Conservation (phyloP, 2,113 vertebrate species). For the Thomomys bottae region DNA sequence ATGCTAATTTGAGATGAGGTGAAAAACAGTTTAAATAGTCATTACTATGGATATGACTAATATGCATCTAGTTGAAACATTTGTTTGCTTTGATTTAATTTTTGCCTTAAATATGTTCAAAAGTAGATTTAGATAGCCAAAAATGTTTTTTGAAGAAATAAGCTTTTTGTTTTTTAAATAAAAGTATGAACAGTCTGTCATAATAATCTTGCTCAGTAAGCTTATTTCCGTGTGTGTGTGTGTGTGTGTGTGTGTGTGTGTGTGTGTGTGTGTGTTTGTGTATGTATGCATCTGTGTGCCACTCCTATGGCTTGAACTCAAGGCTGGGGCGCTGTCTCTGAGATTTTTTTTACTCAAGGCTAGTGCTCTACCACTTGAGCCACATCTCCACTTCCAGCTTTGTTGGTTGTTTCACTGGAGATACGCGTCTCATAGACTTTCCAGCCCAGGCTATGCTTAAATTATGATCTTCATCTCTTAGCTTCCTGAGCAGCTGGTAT, state of each 20-base stretch:
- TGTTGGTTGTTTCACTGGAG: no score
- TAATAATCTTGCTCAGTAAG: not conserved
- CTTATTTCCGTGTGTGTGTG: not conserved
- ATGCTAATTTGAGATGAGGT: not conserved
- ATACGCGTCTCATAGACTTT: no score
- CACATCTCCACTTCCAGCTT: no score
- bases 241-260: not conserved
- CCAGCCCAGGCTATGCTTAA: no score
- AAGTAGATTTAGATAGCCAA: not conserved
- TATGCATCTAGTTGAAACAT: not conserved
- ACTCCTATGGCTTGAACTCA: no score
- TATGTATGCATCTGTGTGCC: no score
- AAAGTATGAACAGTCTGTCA: not conserved
- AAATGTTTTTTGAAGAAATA: not conserved
- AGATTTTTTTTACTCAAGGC: no score
- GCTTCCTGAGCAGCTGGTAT: no score
- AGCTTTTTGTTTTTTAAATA: not conserved
- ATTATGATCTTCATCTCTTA: no score
- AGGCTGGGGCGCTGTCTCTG: no score
- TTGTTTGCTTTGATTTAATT: conserved; percentile 1
- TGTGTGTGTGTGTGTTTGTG: not conserved
- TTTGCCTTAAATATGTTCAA: not conserved
- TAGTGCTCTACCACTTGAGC: no score
- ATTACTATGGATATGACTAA: not conserved
- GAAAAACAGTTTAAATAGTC: not conserved